phyloP scores from a whole-genome alignment of 2,113 vertebrate species.

The Amblyopsis rosae region DNA sequence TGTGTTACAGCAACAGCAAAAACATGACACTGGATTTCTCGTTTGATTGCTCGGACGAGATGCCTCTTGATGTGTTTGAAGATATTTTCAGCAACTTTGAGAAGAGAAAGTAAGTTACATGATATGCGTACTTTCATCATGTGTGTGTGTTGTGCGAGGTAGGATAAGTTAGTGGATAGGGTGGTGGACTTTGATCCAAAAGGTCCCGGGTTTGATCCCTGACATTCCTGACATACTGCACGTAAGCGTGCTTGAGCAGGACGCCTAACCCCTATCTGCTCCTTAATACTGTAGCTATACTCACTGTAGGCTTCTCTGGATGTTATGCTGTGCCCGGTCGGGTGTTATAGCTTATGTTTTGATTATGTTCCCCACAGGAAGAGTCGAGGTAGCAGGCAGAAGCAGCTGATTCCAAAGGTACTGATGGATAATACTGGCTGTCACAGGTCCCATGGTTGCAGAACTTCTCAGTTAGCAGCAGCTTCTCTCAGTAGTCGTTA shows the following conservation, averaged over 20 bases:
- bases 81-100: constrained; percentile 90
- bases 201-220: no score
- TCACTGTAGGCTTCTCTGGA: no score
- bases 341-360: background rate
- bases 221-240: no score
- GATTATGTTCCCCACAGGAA: constrained; percentile 79
- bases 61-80: constrained; percentile 86
- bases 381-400: constrained; percentile 82
- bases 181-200: no score
- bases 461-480: background rate
- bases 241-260: no score
- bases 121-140: background rate
- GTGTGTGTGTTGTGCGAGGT: background rate
- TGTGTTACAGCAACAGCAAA: constrained; percentile 70
- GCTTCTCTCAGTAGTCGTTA: no score
- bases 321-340: background rate
- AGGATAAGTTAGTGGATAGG: no score
- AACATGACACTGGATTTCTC: constrained; percentile 87
- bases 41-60: constrained; percentile 90
- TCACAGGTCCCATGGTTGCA: background rate
- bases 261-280: no score
- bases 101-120: constrained; percentile 85
- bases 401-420: constrained; percentile 97
- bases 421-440: background rate
- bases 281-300: no score